Evolutionary conservation across 2,888 invertebrate species (phyloP).

Genomic region (Coleophora deauratella): DNA sequence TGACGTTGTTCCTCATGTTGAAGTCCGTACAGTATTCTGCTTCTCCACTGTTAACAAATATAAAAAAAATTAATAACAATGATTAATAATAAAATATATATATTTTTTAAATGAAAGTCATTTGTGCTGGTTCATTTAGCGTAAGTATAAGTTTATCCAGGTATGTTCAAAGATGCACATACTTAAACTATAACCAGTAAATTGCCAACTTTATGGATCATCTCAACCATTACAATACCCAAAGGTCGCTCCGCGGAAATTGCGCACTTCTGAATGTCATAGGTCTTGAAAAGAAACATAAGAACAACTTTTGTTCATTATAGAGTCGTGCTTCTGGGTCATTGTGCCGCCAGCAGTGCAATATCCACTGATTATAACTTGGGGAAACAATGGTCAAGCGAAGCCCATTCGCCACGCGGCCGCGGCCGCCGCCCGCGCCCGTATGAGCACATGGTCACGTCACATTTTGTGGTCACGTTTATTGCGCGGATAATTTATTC

Average conservation of each 20-base stretch:
- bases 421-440: slow-evolving; percentile 21
- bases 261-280: slow-evolving; percentile 14
- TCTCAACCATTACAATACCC: too few relatives aligned
- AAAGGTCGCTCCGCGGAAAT: slow-evolving; percentile 9
- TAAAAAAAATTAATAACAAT: not conserved
- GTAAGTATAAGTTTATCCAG: too few relatives aligned
- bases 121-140: too few relatives aligned
- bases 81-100: not conserved
- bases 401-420: slow-evolving; percentile 26
- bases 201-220: too few relatives aligned
- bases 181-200: too few relatives aligned
- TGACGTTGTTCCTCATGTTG: slow-evolving; percentile 61
- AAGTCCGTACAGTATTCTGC: slow-evolving; percentile 59
- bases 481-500: too few relatives aligned
- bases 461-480: too few relatives aligned
- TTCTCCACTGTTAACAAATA: slow-evolving; percentile 53
- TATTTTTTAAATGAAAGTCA: not conserved
- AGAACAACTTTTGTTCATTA: slow-evolving; percentile 24
- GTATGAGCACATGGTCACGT: slow-evolving; percentile 13
- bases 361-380: slow-evolving; percentile 44
- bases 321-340: slow-evolving; percentile 30
- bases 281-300: slow-evolving; percentile 17
- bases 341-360: slow-evolving; percentile 35
- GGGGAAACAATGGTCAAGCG: slow-evolving; percentile 33
- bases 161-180: too few relatives aligned